A percentile compares a stretch with the other conserved stretches of the same genome.
phyloP scores from a whole-genome alignment of 1,140 invertebrate species.

The Euura lappo region DNA sequence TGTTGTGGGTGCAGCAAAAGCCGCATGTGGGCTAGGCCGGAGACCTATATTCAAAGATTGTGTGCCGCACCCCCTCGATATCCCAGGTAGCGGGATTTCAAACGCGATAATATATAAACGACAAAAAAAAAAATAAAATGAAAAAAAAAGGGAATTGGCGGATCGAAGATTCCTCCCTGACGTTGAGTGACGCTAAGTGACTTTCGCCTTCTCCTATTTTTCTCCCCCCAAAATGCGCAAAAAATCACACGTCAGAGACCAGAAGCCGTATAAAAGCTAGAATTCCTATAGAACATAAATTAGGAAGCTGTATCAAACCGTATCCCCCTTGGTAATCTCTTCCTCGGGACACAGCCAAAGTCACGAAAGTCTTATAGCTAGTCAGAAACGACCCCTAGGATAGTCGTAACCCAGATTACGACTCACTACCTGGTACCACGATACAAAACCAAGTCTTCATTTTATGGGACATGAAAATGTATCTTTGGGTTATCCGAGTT shows the following conservation, averaged over 20 bases:
- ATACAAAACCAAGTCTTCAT: background rate
- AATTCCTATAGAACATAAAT: background rate
- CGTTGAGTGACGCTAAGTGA: background rate
- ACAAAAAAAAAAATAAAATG: background rate
- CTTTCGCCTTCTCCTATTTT: background rate
- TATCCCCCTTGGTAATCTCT: too few relatives aligned
- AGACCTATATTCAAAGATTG: background rate
- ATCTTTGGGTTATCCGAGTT: too few relatives aligned
- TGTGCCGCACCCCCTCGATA: background rate
- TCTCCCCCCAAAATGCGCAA: background rate
- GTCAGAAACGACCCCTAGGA: background rate
- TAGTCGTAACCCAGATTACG: conserved; percentile 2
- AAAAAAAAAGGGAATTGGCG: background rate
- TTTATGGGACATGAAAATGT: too few relatives aligned
- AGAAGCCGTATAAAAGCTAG: background rate
- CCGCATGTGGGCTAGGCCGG: too few relatives aligned
- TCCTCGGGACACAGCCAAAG: background rate
- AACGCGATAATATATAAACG: background rate
- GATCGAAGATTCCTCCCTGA: background rate
- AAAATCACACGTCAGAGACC: background rate
- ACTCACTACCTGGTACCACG: background rate
- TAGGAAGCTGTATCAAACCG: too few relatives aligned
- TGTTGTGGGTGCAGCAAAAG: background rate
- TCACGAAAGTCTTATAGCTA: background rate
- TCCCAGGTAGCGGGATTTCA: background rate